Percentiles rank a stretch among this genome's conserved stretches.
Evolutionary conservation across 92 coral and sea anemone species (phyloP).

Genomic region (Desmophyllum pertusum): DNA sequence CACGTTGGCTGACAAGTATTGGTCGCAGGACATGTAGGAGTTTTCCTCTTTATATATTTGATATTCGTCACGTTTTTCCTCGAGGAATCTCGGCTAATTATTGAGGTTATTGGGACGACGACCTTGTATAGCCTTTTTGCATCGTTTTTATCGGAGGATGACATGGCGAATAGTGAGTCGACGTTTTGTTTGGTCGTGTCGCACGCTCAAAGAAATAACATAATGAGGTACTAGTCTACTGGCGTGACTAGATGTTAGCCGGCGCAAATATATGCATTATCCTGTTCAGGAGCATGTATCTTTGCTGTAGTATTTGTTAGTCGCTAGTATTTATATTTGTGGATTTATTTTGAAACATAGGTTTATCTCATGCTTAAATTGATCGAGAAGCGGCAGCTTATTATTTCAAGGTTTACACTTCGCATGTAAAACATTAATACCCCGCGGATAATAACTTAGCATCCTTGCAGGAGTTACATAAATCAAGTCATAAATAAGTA

Average conservation of each 20-base stretch:
- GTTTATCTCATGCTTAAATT: background rate
- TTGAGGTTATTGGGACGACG: background rate
- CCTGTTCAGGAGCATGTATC: background rate
- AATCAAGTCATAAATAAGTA: no score
- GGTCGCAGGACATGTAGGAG: background rate
- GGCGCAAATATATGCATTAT: background rate
- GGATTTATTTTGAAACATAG: background rate
- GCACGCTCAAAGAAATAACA: background rate
- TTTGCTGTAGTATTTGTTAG: background rate
- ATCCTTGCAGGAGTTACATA: background rate
- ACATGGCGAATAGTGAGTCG: background rate
- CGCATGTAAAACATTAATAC: background rate
- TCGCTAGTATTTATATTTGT: background rate
- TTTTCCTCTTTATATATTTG: background rate
- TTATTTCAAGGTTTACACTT: background rate
- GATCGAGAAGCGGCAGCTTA: slow-evolving; percentile 3
- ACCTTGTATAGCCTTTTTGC: background rate
- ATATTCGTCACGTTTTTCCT: background rate
- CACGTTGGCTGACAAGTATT: slow-evolving; percentile 3
- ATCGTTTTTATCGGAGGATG: background rate
- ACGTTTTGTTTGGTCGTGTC: background rate
- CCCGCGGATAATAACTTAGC: no score
- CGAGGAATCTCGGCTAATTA: background rate
- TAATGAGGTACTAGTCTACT: no score
- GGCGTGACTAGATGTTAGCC: no score